Percentiles rank a stretch among this genome's conserved stretches.
phyloP scores from a whole-genome alignment of 2,888 invertebrate species.

The Mongoloraphidia duomilia region DNA sequence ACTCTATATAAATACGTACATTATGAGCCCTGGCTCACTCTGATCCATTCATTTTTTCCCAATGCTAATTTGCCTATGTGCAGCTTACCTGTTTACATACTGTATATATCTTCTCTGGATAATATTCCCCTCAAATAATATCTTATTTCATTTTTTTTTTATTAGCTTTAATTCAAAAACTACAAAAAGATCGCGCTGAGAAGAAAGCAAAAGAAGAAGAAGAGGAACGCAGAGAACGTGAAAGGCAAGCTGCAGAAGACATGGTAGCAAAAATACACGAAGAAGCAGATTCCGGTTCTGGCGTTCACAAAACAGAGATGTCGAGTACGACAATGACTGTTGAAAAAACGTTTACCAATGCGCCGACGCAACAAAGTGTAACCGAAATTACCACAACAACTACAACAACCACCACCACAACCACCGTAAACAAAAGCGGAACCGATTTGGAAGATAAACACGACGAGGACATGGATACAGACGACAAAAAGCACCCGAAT shows the following conservation, averaged over 20 bases:
- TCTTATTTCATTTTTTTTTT: slow-evolving; percentile 13
- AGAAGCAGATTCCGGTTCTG: slow-evolving; percentile 28
- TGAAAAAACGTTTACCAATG: slow-evolving; percentile 13
- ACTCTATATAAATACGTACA: too few relatives aligned
- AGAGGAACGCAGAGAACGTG: slow-evolving; percentile 34
- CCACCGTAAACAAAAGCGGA: slow-evolving; percentile 12
- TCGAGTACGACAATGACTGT: slow-evolving; percentile 18
- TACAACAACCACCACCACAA: slow-evolving; percentile 14
- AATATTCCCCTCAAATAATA: background rate
- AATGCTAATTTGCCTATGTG: too few relatives aligned
- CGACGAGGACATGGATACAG: slow-evolving; percentile 17
- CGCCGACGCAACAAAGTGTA: slow-evolving; percentile 3
- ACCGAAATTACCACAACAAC: slow-evolving; percentile 16
- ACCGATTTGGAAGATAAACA: slow-evolving; percentile 12
- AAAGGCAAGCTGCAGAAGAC: slow-evolving; percentile 36
- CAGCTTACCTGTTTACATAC: too few relatives aligned
- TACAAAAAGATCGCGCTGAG: slow-evolving; percentile 48
- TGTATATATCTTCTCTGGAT: too few relatives aligned
- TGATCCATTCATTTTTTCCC: too few relatives aligned
- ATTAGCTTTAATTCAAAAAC: slow-evolving; percentile 42
- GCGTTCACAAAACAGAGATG: slow-evolving; percentile 20
- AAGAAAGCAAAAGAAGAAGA: slow-evolving; percentile 34
- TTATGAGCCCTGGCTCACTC: too few relatives aligned
- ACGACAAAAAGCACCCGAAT: slow-evolving; percentile 20
- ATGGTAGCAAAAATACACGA: slow-evolving; percentile 37